A percentile compares a stretch with the other conserved stretches of the same genome.
phyloP scores from a whole-genome alignment of 92 coral and sea anemone species.

The Epizoanthus stellaris region DNA sequence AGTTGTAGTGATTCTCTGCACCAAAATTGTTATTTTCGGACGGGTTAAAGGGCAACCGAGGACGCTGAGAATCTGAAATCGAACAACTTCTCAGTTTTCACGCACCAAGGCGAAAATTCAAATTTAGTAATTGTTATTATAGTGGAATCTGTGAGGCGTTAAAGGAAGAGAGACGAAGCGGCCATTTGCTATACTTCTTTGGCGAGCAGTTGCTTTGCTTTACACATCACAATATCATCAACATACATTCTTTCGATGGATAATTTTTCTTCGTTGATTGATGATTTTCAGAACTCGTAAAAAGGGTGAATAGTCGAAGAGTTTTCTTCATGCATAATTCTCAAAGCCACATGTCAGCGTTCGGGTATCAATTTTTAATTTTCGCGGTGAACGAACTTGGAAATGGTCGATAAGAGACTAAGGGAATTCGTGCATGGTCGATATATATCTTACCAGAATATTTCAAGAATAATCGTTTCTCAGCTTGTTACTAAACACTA shows the following conservation, averaged over 20 bases:
- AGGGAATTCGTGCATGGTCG: conserved; percentile 13
- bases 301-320: conserved; percentile 23
- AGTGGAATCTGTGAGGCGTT: conserved; percentile 77
- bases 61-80: background rate
- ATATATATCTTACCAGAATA: background rate
- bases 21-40: background rate
- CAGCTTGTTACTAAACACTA: background rate
- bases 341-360: conserved; percentile 93
- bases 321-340: conserved; percentile 89
- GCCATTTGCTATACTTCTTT: background rate
- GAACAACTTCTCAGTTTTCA: conserved; percentile 2
- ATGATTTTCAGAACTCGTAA: conserved; percentile 5
- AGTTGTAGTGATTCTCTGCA: conserved; percentile 17
- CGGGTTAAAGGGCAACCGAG: background rate
- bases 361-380: conserved; percentile 91
- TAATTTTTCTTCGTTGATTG: background rate
- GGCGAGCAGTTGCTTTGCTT: background rate
- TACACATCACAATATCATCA: background rate
- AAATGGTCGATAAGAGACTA: conserved; percentile 31
- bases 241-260: background rate
- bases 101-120: conserved; percentile 39
- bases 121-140: conserved; percentile 78
- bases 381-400: conserved; percentile 50
- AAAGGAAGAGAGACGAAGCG: conserved; percentile 50
- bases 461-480: background rate